phyloP scores from a whole-genome alignment of 2,797 vertebrate species.

The Scyliorhinus canicula region DNA sequence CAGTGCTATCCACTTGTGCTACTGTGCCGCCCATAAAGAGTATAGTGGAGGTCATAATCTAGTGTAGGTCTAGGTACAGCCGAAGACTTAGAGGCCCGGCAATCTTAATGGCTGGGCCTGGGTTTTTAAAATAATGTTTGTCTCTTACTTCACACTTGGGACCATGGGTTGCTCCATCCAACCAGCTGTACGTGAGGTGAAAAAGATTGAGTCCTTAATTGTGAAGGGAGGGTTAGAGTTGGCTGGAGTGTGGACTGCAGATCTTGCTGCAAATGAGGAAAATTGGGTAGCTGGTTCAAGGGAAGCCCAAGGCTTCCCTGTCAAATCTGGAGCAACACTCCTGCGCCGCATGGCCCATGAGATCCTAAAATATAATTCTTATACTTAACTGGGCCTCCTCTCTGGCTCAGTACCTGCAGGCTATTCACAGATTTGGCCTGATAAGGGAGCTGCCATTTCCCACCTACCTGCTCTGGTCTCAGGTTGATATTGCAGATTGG shows the following conservation, averaged over 20 bases:
- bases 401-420: not conserved
- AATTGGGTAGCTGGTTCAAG: not conserved
- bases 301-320: no score
- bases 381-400: not conserved
- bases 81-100: not conserved
- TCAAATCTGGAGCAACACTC: not conserved
- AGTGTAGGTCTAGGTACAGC: not conserved
- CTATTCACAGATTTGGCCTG: not conserved
- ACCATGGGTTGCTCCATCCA: not conserved
- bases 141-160: not conserved
- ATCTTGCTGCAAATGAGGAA: not conserved
- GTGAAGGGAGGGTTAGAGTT: not conserved
- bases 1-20: no score
- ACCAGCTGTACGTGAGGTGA: not conserved
- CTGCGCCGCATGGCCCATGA: not conserved
- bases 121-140: not conserved
- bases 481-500: not conserved
- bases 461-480: not conserved
- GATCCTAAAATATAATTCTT: not conserved
- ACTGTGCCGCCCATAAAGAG: no score
- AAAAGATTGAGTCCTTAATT: not conserved
- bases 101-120: not conserved
- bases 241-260: not conserved
- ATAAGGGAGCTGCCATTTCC: not conserved
- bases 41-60: not conserved